Conservation (phyloP, 2,888 invertebrate genomes). For the Tachina lurida region DNA sequence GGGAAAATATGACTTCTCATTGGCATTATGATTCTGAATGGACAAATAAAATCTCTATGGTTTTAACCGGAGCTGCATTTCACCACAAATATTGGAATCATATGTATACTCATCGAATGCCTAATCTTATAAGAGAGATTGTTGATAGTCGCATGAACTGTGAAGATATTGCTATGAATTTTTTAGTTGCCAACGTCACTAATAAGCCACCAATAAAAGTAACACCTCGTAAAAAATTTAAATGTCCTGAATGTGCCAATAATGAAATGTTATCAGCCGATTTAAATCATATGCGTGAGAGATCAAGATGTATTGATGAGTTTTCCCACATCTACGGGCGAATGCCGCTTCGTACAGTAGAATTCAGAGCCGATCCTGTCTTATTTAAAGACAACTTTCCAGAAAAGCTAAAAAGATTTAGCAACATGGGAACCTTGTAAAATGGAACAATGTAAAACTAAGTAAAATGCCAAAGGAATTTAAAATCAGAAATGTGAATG, state of each 20-base stretch:
- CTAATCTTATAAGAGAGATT: constrained; percentile 92
- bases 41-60: constrained; percentile 98
- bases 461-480: no score
- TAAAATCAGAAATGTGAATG: no score
- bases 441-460: constrained; percentile 25
- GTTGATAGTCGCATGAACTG: constrained; percentile 98
- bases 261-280: constrained; percentile 97
- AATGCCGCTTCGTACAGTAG: constrained; percentile 94
- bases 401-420: constrained; percentile 93
- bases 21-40: constrained; percentile 99
- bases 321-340: constrained; percentile 91
- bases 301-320: constrained; percentile 94
- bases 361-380: constrained; percentile 97
- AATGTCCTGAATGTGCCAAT: constrained; percentile 96
- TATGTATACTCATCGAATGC: constrained; percentile 95
- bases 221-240: constrained; percentile 97
- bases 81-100: constrained; percentile 98
- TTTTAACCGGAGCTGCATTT: constrained; percentile 97
- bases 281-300: constrained; percentile 94
- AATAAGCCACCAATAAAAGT: constrained; percentile 97
- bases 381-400: constrained; percentile 94
- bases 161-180: constrained; percentile 99
- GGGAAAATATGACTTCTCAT: constrained; percentile 92
- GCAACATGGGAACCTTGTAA: constrained; percentile 94
- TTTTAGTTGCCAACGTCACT: constrained; percentile 95